Evolutionary conservation across 2,888 invertebrate genomes (phyloP).

Genomic region (Conomelus anceps): DNA sequence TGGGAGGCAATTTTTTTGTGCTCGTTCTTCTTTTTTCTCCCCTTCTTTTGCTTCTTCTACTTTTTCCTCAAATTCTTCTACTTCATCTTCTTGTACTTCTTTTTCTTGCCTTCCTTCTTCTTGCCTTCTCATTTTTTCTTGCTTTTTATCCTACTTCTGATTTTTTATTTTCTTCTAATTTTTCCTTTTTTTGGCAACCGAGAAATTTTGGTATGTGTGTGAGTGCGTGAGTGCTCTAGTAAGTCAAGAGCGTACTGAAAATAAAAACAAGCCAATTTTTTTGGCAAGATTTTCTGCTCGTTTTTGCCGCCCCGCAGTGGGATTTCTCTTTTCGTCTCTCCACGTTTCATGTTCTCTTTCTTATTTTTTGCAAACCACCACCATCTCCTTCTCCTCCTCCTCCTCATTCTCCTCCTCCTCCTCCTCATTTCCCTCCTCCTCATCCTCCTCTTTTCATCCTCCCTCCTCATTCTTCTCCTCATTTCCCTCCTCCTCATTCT

Average conservation of each 20-base stretch:
- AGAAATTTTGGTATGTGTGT: too few relatives aligned
- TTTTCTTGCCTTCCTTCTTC: background rate
- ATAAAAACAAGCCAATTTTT: too few relatives aligned
- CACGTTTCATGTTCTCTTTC: too few relatives aligned
- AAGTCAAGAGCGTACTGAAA: too few relatives aligned
- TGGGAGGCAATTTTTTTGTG: background rate
- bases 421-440: background rate
- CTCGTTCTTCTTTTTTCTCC: background rate
- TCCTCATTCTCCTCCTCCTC: background rate
- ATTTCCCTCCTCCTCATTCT: background rate
- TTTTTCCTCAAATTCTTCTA: background rate
- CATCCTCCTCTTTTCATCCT: background rate
- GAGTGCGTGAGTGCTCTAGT: too few relatives aligned
- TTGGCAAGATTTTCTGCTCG: too few relatives aligned
- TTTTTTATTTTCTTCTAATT: too few relatives aligned
- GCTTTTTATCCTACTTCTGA: background rate
- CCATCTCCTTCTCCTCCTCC: too few relatives aligned
- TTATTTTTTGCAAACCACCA: too few relatives aligned
- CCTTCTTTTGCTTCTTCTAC: background rate
- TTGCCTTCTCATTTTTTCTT: background rate
- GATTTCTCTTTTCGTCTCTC: too few relatives aligned
- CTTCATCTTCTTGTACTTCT: background rate
- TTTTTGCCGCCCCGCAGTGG: too few relatives aligned
- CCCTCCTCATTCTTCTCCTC: background rate
- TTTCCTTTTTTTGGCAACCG: too few relatives aligned